phyloP scores from a whole-genome alignment of 1,140 invertebrate species.

The Dysdera silvatica region DNA sequence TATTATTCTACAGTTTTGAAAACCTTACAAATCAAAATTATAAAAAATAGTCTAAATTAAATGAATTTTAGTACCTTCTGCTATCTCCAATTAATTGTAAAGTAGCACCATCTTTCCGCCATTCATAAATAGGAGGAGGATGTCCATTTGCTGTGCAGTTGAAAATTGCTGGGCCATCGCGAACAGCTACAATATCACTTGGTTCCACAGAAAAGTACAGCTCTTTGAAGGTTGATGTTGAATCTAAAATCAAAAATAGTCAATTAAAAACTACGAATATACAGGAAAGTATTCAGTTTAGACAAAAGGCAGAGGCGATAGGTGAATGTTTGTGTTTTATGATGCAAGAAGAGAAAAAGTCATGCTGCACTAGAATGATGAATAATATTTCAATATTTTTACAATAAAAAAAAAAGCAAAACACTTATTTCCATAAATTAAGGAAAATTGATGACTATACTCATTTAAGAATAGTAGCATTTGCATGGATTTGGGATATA shows the following conservation, averaged over 20 bases:
- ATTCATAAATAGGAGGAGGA: slow-evolving; percentile 38
- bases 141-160: slow-evolving; percentile 42
- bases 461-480: too few relatives aligned
- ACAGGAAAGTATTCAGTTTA: too few relatives aligned
- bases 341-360: too few relatives aligned
- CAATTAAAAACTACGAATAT: neutral
- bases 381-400: too few relatives aligned
- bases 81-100: slow-evolving; percentile 36
- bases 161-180: slow-evolving; percentile 40
- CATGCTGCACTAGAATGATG: too few relatives aligned
- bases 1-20: too few relatives aligned
- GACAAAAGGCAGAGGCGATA: too few relatives aligned
- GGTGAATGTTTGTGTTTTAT: too few relatives aligned
- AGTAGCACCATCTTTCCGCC: slow-evolving; percentile 43
- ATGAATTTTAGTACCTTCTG: slow-evolving; percentile 34
- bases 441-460: too few relatives aligned
- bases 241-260: neutral
- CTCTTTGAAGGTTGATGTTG: slow-evolving; percentile 30
- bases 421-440: too few relatives aligned
- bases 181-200: slow-evolving; percentile 42
- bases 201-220: slow-evolving; percentile 45
- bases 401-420: too few relatives aligned
- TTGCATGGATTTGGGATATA: too few relatives aligned
- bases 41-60: neutral
- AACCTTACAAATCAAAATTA: neutral